Evolutionary conservation across 2,888 invertebrate species (phyloP), one percentile per base, ranked within the genome.

Genomic region (Yponomeuta evonymella): DNA sequence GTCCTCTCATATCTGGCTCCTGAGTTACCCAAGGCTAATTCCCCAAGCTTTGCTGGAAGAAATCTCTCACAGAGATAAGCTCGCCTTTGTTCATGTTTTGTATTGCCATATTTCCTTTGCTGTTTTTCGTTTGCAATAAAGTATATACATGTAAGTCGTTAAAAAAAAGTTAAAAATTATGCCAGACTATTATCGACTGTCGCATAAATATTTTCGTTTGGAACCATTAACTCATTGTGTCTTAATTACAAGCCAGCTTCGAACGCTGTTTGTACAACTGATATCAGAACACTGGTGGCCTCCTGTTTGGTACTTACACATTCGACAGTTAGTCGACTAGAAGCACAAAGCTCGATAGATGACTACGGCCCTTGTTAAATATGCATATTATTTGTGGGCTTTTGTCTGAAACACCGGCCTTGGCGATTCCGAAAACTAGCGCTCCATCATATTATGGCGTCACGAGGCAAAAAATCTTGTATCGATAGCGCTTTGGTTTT

Each of bases 231-330:
- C 51, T 73, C 79, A 78, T 83, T 81, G 80, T 81, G 74, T 78
- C 77, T 58, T 85, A 84, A 87, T 85, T 79, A 76, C 76, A 71
- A 73, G 51, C 72, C 78, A 75, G 81, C 85, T 82, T 82, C 81
- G 77, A 71, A 71, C 74, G 58, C 48, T 74, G 75, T 78, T 51
- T 51, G 8, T 12, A 15, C 43, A 43, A 43, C 43, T 8, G 43
- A 8, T 43, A 8, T 43, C 6, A 58, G 51, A 58, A 2, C 3
- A 3, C 15, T 15, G 51, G 12, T 58, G 51, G 12, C 5, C 15
- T 58, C 12, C 5, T 5, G 51, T 58, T 58, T 15, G 2, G 15
- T 58, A 58, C 51, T 58, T 58, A 15, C 12, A 58, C 6, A 1
- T 58, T 8, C 5, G 15, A 58, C 15, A 5, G 12, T 15, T 58